Evolutionary conservation across 1,140 invertebrate species (phyloP), one percentile per base, ranked within the genome.

Genomic region (Caenorhabditis inopinata): DNA sequence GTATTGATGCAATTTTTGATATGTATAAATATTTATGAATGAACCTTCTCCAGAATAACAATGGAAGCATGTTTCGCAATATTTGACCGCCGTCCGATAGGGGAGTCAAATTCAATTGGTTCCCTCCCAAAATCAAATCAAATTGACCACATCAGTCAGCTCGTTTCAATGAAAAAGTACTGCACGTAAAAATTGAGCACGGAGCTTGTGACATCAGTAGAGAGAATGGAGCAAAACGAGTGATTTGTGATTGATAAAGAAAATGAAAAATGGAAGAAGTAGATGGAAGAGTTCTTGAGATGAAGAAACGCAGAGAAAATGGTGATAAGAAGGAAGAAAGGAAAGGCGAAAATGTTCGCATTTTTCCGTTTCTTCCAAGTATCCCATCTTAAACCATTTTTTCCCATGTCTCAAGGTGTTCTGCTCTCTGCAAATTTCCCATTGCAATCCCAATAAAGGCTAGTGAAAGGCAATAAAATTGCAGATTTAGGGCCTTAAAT

Each of bases 81-180:
- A 42, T 6, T 6, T 7, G 27, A 14, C 27, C 18, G 14, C 3
- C 7, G 27, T 29, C 27, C n/a, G 53, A 58, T 25, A 58, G 29
- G 53, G 53, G 53, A 32, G 53, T 58, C 29, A 58, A 58, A 58
- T 58, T 58, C 53, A 32, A 32, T 58, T 58, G n/a, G n/a, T n/a
- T n/a, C n/a, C n/a, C n/a, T n/a, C n/a, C 53, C 53, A 16, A 29
- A 58, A 58, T 58, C 53, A 58, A 58, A 58, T 58, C 53, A 58
- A 58, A 58, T n/a, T 35, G 53, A 9, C 29, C 58, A 23, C n/a
- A 4, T 21, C 2, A 6, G 11, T 5, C 1, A 16, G 58, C 27
- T 68, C 58, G 53, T 58, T 58, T 58, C 53, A 29, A 68, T 68
- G 58, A 68, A 68, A 68, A 68, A 68, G 58, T 38, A 68, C 58